phyloP scores from a whole-genome alignment of 2,113 vertebrate genomes.

The Perca schrenkii region DNA sequence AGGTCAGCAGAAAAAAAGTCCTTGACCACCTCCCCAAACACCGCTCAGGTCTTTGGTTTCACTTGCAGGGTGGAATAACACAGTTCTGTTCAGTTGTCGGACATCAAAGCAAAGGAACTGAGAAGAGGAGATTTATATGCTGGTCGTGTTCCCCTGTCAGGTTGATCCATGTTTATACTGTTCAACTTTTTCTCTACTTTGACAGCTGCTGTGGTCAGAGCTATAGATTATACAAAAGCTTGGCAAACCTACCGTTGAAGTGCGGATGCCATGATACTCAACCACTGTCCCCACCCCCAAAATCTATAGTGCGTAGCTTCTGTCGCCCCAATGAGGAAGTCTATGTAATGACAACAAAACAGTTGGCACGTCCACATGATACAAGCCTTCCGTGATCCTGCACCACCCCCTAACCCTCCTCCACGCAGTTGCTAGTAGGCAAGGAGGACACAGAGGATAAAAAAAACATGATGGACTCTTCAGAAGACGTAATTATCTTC shows the following conservation, averaged over 20 bases:
- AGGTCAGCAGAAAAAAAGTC: conserved; percentile 57
- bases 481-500: too few relatives aligned
- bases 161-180: conserved; percentile 49
- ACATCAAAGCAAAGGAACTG: conserved; percentile 62
- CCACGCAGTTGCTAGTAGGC: too few relatives aligned
- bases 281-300: too few relatives aligned
- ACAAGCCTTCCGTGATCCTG: too few relatives aligned
- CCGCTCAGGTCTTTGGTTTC: conserved; percentile 61
- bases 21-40: conserved; percentile 12
- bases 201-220: conserved; percentile 60
- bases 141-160: conserved; percentile 40
- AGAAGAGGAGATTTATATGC: conserved; percentile 44
- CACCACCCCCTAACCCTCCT: too few relatives aligned
- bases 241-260: neutral
- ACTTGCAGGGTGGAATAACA: conserved; percentile 46
- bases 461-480: too few relatives aligned
- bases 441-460: too few relatives aligned
- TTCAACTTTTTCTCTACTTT: conserved; percentile 39
- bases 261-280: neutral
- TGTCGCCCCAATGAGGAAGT: too few relatives aligned
- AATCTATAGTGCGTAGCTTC: too few relatives aligned
- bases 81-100: conserved; percentile 47
- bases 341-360: too few relatives aligned
- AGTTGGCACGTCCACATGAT: too few relatives aligned
- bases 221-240: conserved; percentile 22